These are phyloP conservation scores for Semibalanus balanoides DNA, from an alignment of 1,140 invertebrate genomes.

Conservation along the genomic window DNA sequence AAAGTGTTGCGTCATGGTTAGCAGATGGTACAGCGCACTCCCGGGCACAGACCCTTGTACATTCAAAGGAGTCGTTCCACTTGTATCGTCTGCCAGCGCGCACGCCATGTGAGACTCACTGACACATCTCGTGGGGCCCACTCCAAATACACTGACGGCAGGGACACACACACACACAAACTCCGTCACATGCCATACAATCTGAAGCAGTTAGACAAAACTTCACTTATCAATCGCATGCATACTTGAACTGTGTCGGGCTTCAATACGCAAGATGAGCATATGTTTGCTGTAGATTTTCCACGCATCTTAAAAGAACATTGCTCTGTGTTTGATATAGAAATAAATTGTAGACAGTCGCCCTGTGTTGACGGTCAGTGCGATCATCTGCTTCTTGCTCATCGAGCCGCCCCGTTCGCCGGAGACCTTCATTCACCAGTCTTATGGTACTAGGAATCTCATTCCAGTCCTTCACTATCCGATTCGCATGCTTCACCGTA, in stretches of 20 bases:
- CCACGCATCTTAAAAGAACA: no score
- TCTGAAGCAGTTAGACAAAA: no score
- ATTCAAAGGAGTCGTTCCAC: slow-evolving; percentile 97
- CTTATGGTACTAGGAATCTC: slow-evolving; percentile 86
- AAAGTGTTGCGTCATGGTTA: slow-evolving; percentile 99
- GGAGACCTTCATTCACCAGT: slow-evolving; percentile 72
- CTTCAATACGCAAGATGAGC: no score
- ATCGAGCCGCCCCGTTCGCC: slow-evolving; percentile 77
- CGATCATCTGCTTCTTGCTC: not conserved
- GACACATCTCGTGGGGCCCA: slow-evolving; percentile 97
- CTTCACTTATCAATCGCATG: no score
- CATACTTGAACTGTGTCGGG: no score
- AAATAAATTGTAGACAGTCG: no score
- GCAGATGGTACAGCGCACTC: slow-evolving; percentile 86
- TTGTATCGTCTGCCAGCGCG: slow-evolving; percentile 95
- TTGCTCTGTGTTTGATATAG: no score
- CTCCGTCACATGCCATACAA: no score
- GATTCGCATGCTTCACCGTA: slow-evolving; percentile 69
- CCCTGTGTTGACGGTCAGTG: no score
- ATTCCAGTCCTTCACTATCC: slow-evolving; percentile 88
- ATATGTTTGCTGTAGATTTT: no score
- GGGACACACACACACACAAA: no score
- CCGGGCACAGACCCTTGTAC: slow-evolving; percentile 86
- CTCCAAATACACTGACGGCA: no score
- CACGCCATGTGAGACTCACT: slow-evolving; percentile 92